Percentiles rank a stretch among this genome's conserved stretches.
These are phyloP conservation scores for Chrysomela aeneicollis DNA, from an alignment of 2,888 invertebrate species.

Conservation along the genomic window DNA sequence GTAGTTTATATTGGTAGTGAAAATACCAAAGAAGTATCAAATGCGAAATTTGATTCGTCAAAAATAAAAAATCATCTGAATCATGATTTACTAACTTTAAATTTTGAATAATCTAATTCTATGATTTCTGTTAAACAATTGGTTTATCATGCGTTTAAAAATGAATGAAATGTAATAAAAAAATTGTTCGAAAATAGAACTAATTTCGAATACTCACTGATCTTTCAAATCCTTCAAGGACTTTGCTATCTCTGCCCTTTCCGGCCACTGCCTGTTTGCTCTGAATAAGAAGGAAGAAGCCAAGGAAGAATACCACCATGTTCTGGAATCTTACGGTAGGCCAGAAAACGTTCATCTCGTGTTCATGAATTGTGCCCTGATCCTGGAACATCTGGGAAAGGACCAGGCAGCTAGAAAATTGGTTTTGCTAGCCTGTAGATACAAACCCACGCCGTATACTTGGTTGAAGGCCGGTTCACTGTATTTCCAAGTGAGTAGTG, in stretches of 20 bases:
- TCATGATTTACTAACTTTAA: too few species aligned
- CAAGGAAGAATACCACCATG: constrained; percentile 50
- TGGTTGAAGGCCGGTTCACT: constrained; percentile 54
- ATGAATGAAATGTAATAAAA: too few species aligned
- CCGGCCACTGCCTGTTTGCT: constrained; percentile 54
- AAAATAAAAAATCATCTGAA: too few species aligned
- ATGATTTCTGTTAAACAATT: too few species aligned
- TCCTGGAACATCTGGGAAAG: constrained; percentile 47
- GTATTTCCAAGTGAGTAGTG: constrained; percentile 45
- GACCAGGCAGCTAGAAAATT: constrained; percentile 54
- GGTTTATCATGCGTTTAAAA: too few species aligned
- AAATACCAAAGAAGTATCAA: too few species aligned
- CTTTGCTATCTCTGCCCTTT: constrained; percentile 51
- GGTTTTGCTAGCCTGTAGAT: constrained; percentile 54
- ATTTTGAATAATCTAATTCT: too few species aligned
- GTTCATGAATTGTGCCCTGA: constrained; percentile 51
- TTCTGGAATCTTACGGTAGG: constrained; percentile 51
- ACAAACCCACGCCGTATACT: constrained; percentile 55
- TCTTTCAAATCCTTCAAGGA: constrained; percentile 47
- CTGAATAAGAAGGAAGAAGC: constrained; percentile 48
- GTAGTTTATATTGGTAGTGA: too few species aligned
- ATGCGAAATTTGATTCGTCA: too few species aligned
- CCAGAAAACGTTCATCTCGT: constrained; percentile 56
- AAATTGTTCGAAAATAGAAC: constrained; percentile 29
- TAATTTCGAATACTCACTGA: background rate